Percentiles rank a stretch among this genome's conserved stretches.
phyloP scores from a whole-genome alignment of 2,888 invertebrate species.

The Glyphotaelius pellucidus region DNA sequence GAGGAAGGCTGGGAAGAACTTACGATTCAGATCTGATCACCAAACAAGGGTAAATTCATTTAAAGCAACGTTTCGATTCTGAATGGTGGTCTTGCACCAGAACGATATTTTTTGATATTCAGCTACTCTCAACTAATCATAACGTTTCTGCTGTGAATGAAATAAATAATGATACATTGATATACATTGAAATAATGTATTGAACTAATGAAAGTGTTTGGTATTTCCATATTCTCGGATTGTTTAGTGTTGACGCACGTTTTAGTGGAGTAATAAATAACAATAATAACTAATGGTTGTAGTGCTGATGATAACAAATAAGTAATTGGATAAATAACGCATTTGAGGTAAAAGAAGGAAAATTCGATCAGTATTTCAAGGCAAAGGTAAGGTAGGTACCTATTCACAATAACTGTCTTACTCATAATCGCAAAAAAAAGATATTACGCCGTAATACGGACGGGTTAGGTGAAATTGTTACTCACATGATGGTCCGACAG shows the following conservation, averaged over 20 bases:
- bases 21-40: too few species aligned
- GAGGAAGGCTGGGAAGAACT: too few species aligned
- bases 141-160: not conserved
- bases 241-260: not conserved
- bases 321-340: not conserved
- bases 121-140: too few species aligned
- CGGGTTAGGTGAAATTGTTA: too few species aligned
- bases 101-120: too few species aligned
- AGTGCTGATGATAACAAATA: not conserved
- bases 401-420: not conserved
- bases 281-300: not conserved
- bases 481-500: too few species aligned
- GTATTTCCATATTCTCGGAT: not conserved
- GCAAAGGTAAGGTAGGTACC: not conserved
- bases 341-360: not conserved
- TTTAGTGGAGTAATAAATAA: not conserved
- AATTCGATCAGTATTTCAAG: not conserved
- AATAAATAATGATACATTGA: not conserved
- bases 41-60: too few species aligned
- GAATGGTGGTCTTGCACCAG: too few species aligned
- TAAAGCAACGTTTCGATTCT: too few species aligned
- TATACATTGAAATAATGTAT: not conserved
- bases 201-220: not conserved
- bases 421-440: too few species aligned
- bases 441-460: too few species aligned